phyloP scores from a whole-genome alignment of 92 coral and sea anemone species.

The Porites cylindrica region DNA sequence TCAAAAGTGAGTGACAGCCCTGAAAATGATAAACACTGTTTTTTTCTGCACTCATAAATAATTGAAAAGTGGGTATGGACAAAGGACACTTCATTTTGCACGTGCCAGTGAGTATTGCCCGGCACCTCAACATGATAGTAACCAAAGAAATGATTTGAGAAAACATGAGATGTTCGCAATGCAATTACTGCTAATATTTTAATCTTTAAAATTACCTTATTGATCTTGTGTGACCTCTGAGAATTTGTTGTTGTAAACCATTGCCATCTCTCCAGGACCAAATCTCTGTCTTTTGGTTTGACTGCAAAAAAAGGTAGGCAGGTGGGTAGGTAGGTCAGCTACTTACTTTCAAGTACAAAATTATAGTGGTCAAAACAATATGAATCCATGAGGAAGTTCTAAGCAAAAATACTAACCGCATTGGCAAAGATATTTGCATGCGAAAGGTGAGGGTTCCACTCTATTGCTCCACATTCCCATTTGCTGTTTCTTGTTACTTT shows the following conservation, averaged over 20 bases:
- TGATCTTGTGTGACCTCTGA: constrained; percentile 92
- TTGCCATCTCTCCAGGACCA: constrained; percentile 95
- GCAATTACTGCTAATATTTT: too few species aligned
- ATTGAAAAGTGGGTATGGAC: too few species aligned
- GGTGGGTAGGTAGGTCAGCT: neutral
- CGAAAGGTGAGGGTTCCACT: constrained; percentile 95
- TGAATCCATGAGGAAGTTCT: too few species aligned
- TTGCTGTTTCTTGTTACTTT: constrained; percentile 92
- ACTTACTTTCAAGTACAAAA: neutral
- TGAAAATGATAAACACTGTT: too few species aligned
- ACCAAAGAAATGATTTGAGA: too few species aligned
- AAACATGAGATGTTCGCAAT: too few species aligned
- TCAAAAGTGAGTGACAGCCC: too few species aligned
- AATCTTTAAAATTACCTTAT: constrained; percentile 67
- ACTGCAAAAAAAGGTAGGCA: constrained; percentile 40
- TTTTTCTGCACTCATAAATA: too few species aligned
- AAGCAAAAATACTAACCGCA: constrained; percentile 70
- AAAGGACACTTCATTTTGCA: too few species aligned
- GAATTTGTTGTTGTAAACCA: constrained; percentile 82
- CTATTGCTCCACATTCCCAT: constrained; percentile 96
- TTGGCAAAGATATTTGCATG: constrained; percentile 87
- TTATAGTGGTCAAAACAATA: neutral
- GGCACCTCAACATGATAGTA: too few species aligned
- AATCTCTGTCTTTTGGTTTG: constrained; percentile 90
- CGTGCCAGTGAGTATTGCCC: too few species aligned